phyloP scores from a whole-genome alignment of 2,113 vertebrate genomes.

The Leptobrachium ailaonicum region DNA sequence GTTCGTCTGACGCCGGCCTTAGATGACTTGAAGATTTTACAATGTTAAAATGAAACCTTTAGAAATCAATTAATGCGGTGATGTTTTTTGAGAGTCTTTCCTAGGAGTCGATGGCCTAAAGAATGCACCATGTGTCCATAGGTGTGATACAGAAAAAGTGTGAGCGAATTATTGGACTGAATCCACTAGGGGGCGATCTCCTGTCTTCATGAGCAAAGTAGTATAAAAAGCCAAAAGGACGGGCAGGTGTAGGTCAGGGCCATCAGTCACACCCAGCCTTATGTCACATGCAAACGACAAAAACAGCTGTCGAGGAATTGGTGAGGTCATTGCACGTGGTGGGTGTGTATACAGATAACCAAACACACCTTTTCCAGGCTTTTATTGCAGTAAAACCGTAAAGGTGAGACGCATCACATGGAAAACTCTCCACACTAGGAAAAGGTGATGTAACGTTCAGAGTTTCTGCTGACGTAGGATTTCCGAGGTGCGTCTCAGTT shows the following conservation, averaged over 20 bases:
- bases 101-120: no score
- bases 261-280: neutral
- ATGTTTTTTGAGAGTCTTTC: no score
- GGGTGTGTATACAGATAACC: constrained; percentile 6
- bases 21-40: no score
- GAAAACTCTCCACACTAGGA: neutral
- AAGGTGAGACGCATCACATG: neutral
- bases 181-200: constrained; percentile 11
- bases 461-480: no score
- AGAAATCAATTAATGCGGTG: no score
- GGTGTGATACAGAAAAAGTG: no score
- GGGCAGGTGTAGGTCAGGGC: neutral
- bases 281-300: constrained; percentile 22
- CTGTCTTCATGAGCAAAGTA: neutral
- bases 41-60: no score
- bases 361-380: neutral
- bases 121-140: no score
- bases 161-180: no score
- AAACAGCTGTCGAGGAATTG: neutral
- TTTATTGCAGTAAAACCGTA: neutral
- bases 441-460: neutral
- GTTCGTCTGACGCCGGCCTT: no score
- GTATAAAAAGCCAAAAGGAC: neutral
- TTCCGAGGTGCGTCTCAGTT: no score
- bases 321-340: constrained; percentile 4